Percentiles rank a stretch among this genome's conserved stretches.
These are phyloP conservation scores for Leptodirus hochenwartii DNA, from an alignment of 2,888 invertebrate species.

Conservation along the genomic window DNA sequence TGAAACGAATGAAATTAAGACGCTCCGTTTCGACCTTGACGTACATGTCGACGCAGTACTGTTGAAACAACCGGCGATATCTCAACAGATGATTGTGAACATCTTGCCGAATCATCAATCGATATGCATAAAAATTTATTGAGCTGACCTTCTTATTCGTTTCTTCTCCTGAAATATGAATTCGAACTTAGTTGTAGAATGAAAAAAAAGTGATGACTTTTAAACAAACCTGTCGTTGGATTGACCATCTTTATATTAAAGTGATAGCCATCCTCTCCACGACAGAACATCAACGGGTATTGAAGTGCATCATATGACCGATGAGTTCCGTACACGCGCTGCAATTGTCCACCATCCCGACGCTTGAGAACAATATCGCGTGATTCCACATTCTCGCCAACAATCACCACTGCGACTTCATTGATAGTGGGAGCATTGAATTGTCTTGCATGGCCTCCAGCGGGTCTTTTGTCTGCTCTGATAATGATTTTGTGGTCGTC, in stretches of 20 bases:
- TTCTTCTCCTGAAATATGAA: conserved; percentile 10
- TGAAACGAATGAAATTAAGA: conserved; percentile 17
- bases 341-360: conserved; percentile 13
- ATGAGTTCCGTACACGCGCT: conserved; percentile 16
- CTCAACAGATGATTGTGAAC: conserved; percentile 16
- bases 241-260: conserved; percentile 14
- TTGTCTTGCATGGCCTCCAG: conserved; percentile 17
- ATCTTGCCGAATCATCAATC: conserved; percentile 17
- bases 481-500: conserved; percentile 20
- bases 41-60: conserved; percentile 24
- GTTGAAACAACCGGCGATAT: conserved; percentile 18
- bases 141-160: conserved; percentile 16
- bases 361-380: conserved; percentile 19
- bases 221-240: conserved; percentile 11
- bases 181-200: conserved; percentile 5
- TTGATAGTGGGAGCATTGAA: conserved; percentile 22
- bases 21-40: conserved; percentile 23
- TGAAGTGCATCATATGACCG: conserved; percentile 21
- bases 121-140: conserved; percentile 16
- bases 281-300: conserved; percentile 18
- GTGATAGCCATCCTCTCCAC: conserved; percentile 16
- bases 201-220: not conserved
- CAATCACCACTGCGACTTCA: conserved; percentile 22
- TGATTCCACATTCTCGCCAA: conserved; percentile 17
- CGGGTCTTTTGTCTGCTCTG: conserved; percentile 19